Base-by-base conservation (phyloP, 2,113 vertebrate species). In the Chunga burmeisteri region DNA sequence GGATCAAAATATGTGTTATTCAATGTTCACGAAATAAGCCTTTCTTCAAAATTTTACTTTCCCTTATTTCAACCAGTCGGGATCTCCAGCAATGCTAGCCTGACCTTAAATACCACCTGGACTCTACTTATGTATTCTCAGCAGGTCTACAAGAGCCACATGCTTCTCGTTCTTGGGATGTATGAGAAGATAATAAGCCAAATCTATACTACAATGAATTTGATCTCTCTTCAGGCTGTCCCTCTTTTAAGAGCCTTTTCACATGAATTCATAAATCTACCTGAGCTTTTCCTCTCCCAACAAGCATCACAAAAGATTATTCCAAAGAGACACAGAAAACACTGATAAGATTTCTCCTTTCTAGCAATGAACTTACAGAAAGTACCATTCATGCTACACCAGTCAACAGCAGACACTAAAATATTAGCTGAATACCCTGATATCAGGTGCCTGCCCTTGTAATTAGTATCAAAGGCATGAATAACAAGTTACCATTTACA, bases 81-180 rank as follows among this genome's bases (percentile, higher is more conserved):
- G 68, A 75, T 81, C 56, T 93, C 38, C 40, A 84, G 70, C 30
- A 79, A 90, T 75, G 17, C 83, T 68, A 94, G 4, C 9, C 58
- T 95, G 91, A 92, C 91, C 93, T 96, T 75, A 95, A 92, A 91
- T 71, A 73, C 53, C 79, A 86, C 73, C 59, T 94, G 77, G 77
- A 89, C 73, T 56, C 19, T 30, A 56, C 6, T 89, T 87, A 84
- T 1, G 7, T 84, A 83, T 90, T 88, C 86, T 44, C 27, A 81
- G 32, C 56, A 92, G 49, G 40, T 14, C 2, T 2, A 84, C n/a
- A 94, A 88, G 34, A 59, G 47, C 21, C 68, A 47, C 26, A 18
- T 9, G 59, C 47, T 94, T 87, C 84, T 82, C 15, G 4, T 85
- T 88, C 77, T 71, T 68, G 30, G 47, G 66, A 56, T 40, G 42